Evolutionary conservation across 2,113 vertebrate genomes (phyloP).

Genomic region (Capreolus pygargus): DNA sequence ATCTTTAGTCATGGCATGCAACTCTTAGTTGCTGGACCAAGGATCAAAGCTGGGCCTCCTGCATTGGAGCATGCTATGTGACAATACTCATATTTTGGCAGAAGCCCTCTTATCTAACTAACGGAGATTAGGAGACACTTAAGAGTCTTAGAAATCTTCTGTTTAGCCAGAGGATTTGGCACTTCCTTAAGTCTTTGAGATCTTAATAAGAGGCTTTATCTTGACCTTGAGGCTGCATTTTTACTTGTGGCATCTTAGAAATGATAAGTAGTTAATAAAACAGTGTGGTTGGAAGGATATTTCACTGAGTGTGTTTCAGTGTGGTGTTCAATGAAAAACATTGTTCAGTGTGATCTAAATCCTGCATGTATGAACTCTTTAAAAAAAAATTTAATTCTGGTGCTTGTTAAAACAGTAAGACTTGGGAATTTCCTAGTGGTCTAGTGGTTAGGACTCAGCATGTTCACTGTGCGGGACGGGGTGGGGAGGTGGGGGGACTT

Average conservation of each 20-base stretch:
- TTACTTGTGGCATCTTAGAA: neutral
- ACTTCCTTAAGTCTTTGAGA: neutral
- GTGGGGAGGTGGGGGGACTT: neutral
- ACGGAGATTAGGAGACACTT: neutral
- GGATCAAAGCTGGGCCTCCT: neutral
- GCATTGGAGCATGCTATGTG: neutral
- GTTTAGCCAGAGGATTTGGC: neutral
- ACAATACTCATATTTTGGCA: neutral
- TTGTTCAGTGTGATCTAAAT: neutral
- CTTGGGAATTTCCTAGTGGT: neutral
- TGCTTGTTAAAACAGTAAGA: neutral
- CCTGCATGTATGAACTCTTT: neutral
- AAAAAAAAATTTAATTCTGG: neutral
- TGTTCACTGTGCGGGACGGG: rapidly evolving
- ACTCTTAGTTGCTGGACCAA: neutral
- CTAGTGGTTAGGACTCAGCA: neutral
- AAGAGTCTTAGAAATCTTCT: neutral
- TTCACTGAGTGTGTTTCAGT: neutral
- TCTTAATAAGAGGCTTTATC: neutral
- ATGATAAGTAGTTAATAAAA: neutral
- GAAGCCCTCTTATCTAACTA: neutral
- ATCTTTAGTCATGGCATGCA: neutral
- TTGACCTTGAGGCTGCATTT: neutral
- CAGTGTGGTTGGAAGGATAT: neutral
- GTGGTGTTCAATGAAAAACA: neutral